Base-by-base conservation (phyloP, 2,113 vertebrate genomes). In the Bos indicus region DNA sequence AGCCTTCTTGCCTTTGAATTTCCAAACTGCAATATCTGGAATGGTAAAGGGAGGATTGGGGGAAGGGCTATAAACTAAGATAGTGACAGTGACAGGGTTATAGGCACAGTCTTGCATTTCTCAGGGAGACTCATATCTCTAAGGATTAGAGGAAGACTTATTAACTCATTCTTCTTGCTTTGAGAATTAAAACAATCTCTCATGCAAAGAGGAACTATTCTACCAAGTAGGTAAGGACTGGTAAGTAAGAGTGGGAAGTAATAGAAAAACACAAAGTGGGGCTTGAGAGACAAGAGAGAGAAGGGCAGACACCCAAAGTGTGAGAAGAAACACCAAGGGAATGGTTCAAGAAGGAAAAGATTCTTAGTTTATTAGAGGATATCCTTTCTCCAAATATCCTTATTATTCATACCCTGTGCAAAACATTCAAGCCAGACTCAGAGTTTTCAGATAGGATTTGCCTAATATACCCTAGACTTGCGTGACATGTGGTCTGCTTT, bases 41-140 rank as follows among this genome's bases (percentile, higher is more conserved):
- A n/a, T 30, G 7, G 0, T 19, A 5, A 7, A 46, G 13, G 54
- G 7, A 51, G 1, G 15, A 4, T 2, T 17, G 54, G 51, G 11
- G 25, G n/a, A 86, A 83, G 12, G 11, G 6, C 7, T 14, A 7
- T 14, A 23, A 56, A 64, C 25, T 26, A 15, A 56, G 52, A 23
- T n/a, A 8, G n/a, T 62, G 52, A 33, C 36, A 52, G 21, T 33
- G 36, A 85, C 3, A 80, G 60, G 54, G 64, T 93, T 91, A 88
- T 12, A 74, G 5, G 1, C 17, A 87, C 4, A 21, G 33, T 30
- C 10, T 19, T 81, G 21, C 21, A 2, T 62, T 84, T 84, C 21
- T 56, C 92, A 8, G 60, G 64, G 64, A 82, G 4, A 40, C 13
- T 77, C 28, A 7, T 2, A 4, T 93, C 92, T 85, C 97, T 82